Evolutionary conservation across 2,797 vertebrate species (phyloP).

Genomic region (Otolemur crassicaudatus): DNA sequence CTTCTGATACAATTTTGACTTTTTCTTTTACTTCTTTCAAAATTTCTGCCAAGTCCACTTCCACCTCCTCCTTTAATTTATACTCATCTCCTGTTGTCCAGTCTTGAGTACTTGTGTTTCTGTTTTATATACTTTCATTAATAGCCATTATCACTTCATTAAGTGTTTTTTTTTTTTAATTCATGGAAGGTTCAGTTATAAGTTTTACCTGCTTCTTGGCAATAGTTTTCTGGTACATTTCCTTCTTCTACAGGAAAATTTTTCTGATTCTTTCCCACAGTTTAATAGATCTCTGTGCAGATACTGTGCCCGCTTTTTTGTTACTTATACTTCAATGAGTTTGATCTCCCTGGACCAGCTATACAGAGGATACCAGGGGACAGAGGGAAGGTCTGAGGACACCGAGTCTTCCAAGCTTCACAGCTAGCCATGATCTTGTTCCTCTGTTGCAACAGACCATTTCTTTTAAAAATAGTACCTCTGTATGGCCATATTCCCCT

Average conservation of each 20-base stretch:
- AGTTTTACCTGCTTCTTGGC: conserved; percentile 42
- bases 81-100: neutral
- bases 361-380: neutral
- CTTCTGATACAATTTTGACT: neutral
- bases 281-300: neutral
- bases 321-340: conserved; percentile 44
- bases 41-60: conserved; percentile 9
- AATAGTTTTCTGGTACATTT: conserved; percentile 21
- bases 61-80: neutral
- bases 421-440: neutral
- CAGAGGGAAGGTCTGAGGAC: neutral
- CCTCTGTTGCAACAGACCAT: neutral
- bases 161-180: neutral
- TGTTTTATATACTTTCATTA: neutral
- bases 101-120: neutral
- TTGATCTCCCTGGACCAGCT: conserved; percentile 36
- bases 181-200: neutral
- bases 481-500: neutral
- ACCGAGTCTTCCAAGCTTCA: neutral
- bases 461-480: neutral
- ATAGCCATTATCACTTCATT: neutral
- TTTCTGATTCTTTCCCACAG: neutral
- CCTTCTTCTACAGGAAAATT: neutral
- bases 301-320: neutral
- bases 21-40: conserved; percentile 35